phyloP scores from a whole-genome alignment of 2,888 invertebrate species.

The Ichneumon xanthorius region DNA sequence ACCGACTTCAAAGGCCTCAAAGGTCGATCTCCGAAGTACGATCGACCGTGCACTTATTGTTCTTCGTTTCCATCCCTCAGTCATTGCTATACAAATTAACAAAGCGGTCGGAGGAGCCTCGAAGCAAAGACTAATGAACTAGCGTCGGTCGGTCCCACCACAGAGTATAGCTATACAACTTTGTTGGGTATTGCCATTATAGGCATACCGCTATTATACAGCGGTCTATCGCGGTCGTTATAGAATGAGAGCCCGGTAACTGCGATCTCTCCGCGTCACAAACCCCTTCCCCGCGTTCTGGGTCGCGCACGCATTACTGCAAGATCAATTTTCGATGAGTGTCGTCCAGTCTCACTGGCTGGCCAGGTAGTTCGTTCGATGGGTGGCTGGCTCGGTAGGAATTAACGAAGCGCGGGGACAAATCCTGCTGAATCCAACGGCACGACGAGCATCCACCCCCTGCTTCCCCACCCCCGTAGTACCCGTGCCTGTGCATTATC shows the following conservation, averaged over 20 bases:
- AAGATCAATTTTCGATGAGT: conserved; percentile 68
- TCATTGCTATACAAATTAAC: conserved; percentile 26
- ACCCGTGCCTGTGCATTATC: conserved; percentile 51
- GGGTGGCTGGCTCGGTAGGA: conserved; percentile 52
- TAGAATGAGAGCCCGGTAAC: conserved; percentile 1
- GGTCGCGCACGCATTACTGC: conserved; percentile 58
- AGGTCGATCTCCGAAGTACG: conserved; percentile 34
- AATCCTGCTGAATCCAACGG: conserved; percentile 62
- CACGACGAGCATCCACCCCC: not conserved
- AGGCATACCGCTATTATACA: not conserved
- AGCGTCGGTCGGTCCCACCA: not conserved
- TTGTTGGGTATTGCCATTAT: conserved; percentile 2
- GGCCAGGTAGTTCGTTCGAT: conserved; percentile 56
- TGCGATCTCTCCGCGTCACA: conserved; percentile 29
- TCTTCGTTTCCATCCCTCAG: not conserved
- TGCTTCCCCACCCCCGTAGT: conserved; percentile 15
- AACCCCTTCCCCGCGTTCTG: conserved; percentile 13
- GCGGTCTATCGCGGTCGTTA: conserved; percentile 30
- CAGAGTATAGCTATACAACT: conserved; percentile 5
- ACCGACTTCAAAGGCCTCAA: conserved; percentile 27
- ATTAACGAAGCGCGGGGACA: conserved; percentile 67
- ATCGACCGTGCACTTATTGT: not conserved
- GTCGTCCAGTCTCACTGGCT: conserved; percentile 62
- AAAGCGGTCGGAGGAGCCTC: conserved; percentile 12
- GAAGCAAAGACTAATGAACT: conserved; percentile 41